Evolutionary conservation across 2,797 vertebrate genomes (phyloP).

Genomic region (Argentina silus): DNA sequence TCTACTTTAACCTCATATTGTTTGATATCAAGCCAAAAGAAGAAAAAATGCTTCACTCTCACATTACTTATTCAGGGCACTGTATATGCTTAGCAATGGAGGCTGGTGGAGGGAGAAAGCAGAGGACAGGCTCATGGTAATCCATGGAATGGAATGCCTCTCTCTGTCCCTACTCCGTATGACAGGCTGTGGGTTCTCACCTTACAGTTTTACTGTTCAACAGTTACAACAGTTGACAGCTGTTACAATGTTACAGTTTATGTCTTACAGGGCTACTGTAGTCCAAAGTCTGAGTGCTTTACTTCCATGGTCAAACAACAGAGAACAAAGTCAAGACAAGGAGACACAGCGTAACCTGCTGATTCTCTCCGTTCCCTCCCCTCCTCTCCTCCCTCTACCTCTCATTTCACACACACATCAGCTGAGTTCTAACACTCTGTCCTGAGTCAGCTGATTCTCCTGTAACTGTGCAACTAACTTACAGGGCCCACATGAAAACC

Average conservation of each 20-base stretch:
- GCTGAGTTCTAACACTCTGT: background rate
- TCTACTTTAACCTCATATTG: no score
- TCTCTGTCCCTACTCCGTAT: no score
- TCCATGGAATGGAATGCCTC: no score
- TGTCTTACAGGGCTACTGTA: conserved; percentile 14
- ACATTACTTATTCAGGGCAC: no score
- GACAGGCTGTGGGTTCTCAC: no score
- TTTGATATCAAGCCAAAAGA: no score
- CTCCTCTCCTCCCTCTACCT: conserved; percentile 13
- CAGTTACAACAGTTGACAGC: background rate
- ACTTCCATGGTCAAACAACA: conserved; percentile 13
- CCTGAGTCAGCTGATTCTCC: conserved; percentile 7
- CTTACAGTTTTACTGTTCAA: background rate
- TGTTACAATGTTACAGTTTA: background rate
- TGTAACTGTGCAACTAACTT: background rate
- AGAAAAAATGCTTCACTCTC: no score
- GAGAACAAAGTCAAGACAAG: conserved; percentile 38
- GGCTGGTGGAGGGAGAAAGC: no score
- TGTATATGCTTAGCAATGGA: no score
- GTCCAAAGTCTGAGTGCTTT: conserved; percentile 27
- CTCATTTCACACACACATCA: background rate
- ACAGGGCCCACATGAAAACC: no score
- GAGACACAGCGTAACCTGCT: conserved; percentile 26
- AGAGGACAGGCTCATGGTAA: no score
- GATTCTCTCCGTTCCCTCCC: conserved; percentile 22